Percentiles rank a stretch among this genome's conserved stretches.
Evolutionary conservation across 2,113 vertebrate genomes (phyloP).

Genomic region (Elgaria multicarinata): DNA sequence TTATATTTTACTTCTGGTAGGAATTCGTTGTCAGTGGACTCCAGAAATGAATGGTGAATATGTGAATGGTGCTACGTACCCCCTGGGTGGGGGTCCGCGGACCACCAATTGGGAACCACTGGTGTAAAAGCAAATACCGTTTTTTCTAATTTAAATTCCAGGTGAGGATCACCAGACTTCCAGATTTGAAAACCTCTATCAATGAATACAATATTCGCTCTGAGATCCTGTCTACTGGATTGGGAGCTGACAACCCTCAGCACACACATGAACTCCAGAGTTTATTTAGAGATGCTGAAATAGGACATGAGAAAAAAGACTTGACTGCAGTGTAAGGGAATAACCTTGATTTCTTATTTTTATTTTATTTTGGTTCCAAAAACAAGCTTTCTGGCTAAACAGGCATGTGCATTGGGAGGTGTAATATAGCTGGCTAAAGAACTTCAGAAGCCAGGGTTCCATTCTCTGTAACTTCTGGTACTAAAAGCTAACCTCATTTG

Average conservation of each 20-base stretch:
- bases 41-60: too few species aligned
- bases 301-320: neutral
- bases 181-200: constrained; percentile 78
- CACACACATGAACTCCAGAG: constrained; percentile 79
- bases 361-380: too few species aligned
- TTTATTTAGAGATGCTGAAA: constrained; percentile 51
- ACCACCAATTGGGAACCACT: too few species aligned
- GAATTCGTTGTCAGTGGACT: too few species aligned
- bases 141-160: constrained; percentile 61
- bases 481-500: neutral
- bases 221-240: constrained; percentile 86
- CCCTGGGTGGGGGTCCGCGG: too few species aligned
- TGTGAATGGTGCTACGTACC: too few species aligned
- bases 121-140: neutral
- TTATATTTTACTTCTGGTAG: too few species aligned
- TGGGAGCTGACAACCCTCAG: constrained; percentile 84
- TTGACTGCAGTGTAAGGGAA: constrained; percentile 65
- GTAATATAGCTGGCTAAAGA: neutral
- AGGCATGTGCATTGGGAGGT: neutral
- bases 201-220: constrained; percentile 86
- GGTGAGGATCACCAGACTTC: constrained; percentile 81
- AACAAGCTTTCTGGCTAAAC: neutral
- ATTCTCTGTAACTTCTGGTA: neutral
- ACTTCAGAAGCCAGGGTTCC: neutral
- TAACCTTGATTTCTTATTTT: neutral